Evolutionary conservation across 2,797 vertebrate species (phyloP), one percentile per base, ranked within the genome.

Genomic region (Pseudochirops cupreus): DNA sequence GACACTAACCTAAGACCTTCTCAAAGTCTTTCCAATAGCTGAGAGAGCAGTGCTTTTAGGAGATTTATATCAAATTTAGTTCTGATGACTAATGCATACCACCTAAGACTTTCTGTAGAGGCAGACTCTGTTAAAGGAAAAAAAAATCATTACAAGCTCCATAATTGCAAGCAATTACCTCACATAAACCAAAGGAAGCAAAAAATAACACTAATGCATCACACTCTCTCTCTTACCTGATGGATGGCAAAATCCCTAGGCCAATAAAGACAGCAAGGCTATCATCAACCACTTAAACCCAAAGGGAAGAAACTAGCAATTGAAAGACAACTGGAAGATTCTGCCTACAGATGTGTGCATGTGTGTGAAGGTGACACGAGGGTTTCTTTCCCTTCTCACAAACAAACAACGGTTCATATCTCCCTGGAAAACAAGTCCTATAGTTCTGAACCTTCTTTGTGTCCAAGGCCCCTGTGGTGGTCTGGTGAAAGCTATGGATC

Each of bases 301-400:
- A 94, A 90, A 96, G 52, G n/a, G 92, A n/a, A 58, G 39, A 96
- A 96, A 92, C 58, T 16, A 90, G 93, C 93, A 59, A 91, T 93
- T 92, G 92, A 16, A 96, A 95, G 96, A 62, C 46, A 46, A 92
- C 91, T 92, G 18, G 53, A 53, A 91, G 54, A 58, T 93, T 96
- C 58, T 94, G 31, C 18, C 82, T 94, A 87, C 21, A 26, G 74
- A 50, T 46, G 24, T 74, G 74, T 46, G 39, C 24, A 46, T 87
- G 9, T 26, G 6, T 87, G 67, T 24, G 21, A 9, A 26, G n/a
- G 7, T 21, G 7, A 21, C 24, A 87, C 0, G 9, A 87, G 9
- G 21, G 26, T 57, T 82, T 39, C 2, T 11, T 82, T 26, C 21
- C 21, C 18, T 82, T 46, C 39, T 82, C 21, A 82, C 74, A 67